Conservation (phyloP, 1,140 invertebrate species). For the Pseudomyrmex flavicornis region DNA sequence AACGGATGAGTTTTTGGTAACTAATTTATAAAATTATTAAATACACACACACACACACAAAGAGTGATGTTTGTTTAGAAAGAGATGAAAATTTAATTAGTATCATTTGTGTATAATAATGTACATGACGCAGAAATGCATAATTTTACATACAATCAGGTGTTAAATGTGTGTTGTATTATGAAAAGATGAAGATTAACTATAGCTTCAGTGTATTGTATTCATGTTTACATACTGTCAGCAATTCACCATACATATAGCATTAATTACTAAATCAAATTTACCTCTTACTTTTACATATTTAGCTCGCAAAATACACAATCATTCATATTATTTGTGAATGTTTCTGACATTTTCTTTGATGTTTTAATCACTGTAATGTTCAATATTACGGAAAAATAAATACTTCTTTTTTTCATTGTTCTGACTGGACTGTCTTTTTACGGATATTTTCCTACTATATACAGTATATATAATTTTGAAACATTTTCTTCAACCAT, state of each 20-base stretch:
- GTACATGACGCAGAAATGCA: conserved; percentile 47
- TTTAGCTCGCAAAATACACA: conserved; percentile 10
- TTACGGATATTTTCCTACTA: background rate
- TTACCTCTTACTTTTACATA: conserved; percentile 3
- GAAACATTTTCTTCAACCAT: too few species aligned
- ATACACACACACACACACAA: background rate
- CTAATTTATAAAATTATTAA: background rate
- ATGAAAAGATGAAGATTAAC: conserved; percentile 12
- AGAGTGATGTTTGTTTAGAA: background rate
- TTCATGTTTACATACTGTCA: conserved; percentile 17
- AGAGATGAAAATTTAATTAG: conserved; percentile 10
- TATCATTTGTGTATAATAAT: conserved; percentile 59
- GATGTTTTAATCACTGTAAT: conserved; percentile 55
- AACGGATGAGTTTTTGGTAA: background rate
- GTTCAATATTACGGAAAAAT: conserved; percentile 47
- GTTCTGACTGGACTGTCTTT: conserved; percentile 2
- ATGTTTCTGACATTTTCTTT: conserved; percentile 31
- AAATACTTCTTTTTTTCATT: conserved; percentile 45
- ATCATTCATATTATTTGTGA: conserved; percentile 35
- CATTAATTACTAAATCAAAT: too few species aligned
- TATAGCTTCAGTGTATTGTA: conserved; percentile 11
- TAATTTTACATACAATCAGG: conserved; percentile 51
- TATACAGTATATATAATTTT: background rate
- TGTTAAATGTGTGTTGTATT: conserved; percentile 33
- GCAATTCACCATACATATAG: too few species aligned